Conservation (phyloP, 2,113 vertebrate genomes). For the Pandion haliaetus region DNA sequence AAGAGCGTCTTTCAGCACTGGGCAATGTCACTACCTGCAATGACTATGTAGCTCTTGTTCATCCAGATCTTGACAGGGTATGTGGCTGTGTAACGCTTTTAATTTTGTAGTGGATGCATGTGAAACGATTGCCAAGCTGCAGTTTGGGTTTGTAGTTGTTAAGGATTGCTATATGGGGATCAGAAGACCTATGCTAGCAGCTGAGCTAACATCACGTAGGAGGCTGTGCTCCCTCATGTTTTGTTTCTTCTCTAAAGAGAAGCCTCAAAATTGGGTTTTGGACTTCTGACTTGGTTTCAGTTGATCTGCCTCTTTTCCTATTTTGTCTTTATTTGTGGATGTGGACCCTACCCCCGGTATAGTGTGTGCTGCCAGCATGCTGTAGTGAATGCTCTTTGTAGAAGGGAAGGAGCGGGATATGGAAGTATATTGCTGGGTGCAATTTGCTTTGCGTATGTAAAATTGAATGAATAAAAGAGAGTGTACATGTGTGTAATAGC, state of each 20-base stretch:
- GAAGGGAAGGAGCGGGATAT: not conserved
- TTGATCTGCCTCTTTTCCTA: not conserved
- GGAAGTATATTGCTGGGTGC: not conserved
- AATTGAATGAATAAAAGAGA: not conserved
- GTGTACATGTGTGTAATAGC: accelerated
- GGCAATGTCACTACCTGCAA: conserved; percentile 97
- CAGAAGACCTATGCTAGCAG: not conserved
- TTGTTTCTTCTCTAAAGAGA: not conserved
- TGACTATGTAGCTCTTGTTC: conserved; percentile 95
- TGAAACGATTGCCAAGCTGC: accelerated
- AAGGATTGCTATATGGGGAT: not conserved
- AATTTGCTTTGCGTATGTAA: not conserved
- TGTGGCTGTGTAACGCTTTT: not conserved
- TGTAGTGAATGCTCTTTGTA: no score
- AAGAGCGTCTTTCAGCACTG: conserved; percentile 90
- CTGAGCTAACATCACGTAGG: not conserved
- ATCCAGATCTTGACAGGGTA: conserved; percentile 95
- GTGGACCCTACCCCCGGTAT: not conserved
- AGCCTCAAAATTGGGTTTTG: not conserved
- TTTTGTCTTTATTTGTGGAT: not conserved
- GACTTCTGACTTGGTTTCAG: not conserved
- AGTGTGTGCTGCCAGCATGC: accelerated
- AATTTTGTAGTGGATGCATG: accelerated
- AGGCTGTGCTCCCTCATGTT: not conserved
- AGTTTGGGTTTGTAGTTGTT: not conserved